Base-by-base conservation (phyloP, 2,888 invertebrate genomes). In the Perizoma affinitatum region DNA sequence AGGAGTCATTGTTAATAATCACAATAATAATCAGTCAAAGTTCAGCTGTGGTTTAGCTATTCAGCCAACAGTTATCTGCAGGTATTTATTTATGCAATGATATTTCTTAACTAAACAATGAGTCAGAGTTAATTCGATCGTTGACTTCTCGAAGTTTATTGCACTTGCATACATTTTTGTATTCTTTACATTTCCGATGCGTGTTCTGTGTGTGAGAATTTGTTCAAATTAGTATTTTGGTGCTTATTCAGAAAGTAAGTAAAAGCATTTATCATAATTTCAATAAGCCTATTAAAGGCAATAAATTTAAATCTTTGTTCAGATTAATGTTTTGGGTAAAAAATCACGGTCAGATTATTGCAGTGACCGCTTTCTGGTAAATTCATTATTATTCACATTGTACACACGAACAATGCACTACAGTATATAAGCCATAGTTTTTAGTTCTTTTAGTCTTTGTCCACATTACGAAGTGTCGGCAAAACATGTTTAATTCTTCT, bases 131-230 rank as follows among this genome's bases (percentile, higher is more conserved):
- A 63, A 62, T 56, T 66, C 78, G 87, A 83, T 73, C 87, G 71
- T 84, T 88, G 88, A 86, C 89, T 79, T 79, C 74, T 72, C 66
- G 42, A 77, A 79, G 87, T 83, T 86, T 87, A 83, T 85, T 84
- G 83, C 80, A 79, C 84, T 76, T 76, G 56, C 58, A 73, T 57
- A 67, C 56, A 55, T 66, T 68, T 72, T 68, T 67, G 61, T 58
- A 68, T 52, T 55, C 58, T 46, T 40, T 49, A 9, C 9, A n/a
- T 52, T 45, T 48, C 41, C 47, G 41, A 35, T 46, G 38, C 6
- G 54, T 46, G 45, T 11, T 57, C n/a, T n/a, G n/a, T 38, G 36
- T 34, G 9, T 54, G 38, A 54, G 42, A 5, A 48, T 55, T 35
- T 48, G 42, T 36, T 42, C 6, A 34, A 42, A 43, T 48, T 55